Conservation (phyloP, 1,140 invertebrate species). For the Brachionus calyciflorus region DNA sequence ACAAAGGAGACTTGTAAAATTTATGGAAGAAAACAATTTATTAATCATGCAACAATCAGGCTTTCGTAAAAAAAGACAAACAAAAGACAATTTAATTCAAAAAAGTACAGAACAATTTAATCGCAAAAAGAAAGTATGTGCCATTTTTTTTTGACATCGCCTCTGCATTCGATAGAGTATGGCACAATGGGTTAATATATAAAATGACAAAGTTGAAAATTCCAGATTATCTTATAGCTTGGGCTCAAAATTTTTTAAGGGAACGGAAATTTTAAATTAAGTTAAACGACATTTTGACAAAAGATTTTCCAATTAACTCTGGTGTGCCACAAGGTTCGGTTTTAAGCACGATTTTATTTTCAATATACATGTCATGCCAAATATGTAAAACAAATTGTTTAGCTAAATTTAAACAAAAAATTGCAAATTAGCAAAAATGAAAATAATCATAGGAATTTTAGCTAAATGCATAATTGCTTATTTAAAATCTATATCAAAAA, state of each 20-base stretch:
- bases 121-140: background rate
- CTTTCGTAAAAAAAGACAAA: background rate
- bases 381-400: too few relatives aligned
- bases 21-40: background rate
- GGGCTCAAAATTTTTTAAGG: background rate
- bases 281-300: too few relatives aligned
- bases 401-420: too few relatives aligned
- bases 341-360: background rate
- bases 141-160: too few relatives aligned
- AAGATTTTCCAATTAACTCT: background rate
- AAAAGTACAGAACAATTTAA: background rate
- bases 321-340: background rate
- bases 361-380: background rate
- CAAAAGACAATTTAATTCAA: background rate
- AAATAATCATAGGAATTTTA: too few relatives aligned
- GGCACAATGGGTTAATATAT: background rate
- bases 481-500: too few relatives aligned
- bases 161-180: background rate
- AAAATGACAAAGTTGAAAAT: background rate
- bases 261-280: background rate
- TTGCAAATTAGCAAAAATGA: too few relatives aligned
- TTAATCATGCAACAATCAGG: background rate
- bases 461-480: too few relatives aligned
- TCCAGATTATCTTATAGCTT: background rate
- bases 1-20: background rate